Base-by-base conservation (phyloP, 2,797 vertebrate species). In the Eutrigla gurnardus region DNA sequence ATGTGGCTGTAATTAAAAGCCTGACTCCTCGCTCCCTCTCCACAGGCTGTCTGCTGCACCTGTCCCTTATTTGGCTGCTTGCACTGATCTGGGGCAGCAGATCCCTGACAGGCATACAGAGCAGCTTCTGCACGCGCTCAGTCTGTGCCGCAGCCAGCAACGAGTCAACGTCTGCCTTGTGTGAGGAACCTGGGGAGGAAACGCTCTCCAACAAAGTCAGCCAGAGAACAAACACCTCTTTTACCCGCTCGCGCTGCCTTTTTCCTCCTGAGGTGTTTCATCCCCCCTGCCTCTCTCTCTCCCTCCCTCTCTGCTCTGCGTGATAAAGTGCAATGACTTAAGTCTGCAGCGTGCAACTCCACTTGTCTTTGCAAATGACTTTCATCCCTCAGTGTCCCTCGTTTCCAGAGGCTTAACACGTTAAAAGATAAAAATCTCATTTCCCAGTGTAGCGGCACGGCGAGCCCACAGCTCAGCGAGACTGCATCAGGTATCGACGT, bases 111-210 rank as follows among this genome's bases (percentile, higher is more conserved):
- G 86, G 89, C 83, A 93, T 91, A 91, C 86, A 81, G 86, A 93
- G 82, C 84, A 86, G 88, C 81, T 75, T 7, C 87, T 81, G 87
- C 89, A 85, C 73, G 63, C 68, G 79, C 85, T 87, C 86, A 49
- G 84, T 58, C 66, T 61, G 78, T 3, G 75, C 81, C 42, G 42
- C 83, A 66, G 88, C 86, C 79, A 78, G 78, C 80, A 79, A 80
- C 80, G 50, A 83, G 59, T 91, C 89, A 90, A 90, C 89, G 91
- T 86, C 75, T 58, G 86, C 91, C 86, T 91, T 92, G 92, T 93
- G 79, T 7, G 86, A 74, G 78, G 80, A 84, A 83, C 83, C 78
- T 17, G 74, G 77, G 85, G 85, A 87, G 85, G 88, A 86, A 87
- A 86, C 65, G 59, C 86, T 81, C 82, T 70, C 79, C 80, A 82